Base-by-base conservation (phyloP, 1,140 invertebrate genomes). In the Temnothorax longispinosus region DNA sequence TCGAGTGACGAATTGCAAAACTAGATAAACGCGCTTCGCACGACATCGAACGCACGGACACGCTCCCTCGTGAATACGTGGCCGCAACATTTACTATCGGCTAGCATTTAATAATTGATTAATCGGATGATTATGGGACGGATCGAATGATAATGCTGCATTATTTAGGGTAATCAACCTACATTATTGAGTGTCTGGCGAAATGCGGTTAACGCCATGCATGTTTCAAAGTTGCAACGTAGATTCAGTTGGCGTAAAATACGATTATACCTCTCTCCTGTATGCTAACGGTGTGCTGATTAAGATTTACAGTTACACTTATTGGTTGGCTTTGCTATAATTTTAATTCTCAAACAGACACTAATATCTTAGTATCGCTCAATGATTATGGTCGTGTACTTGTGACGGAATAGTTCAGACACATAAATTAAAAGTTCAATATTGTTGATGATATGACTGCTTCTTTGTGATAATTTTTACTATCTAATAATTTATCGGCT, bases 121-220 rank as follows among this genome's bases (percentile, higher is more conserved):
- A 92, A 89, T 91, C 85, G 85, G 75, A 92, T 92, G 84, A 92
- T 92, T 87, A 88, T 80, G 52, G 64, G 72, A 78, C 27, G 62
- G 64, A 86, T 89, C 82, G 62, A 90, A 90, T 89, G 89, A 91
- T 91, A 88, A 89, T 89, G 85, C 86, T 88, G 87, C 86, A 91
- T 92, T 87, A 92, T 91, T 91, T 75, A 88, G 77, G 47, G 65
- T 84, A 87, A 92, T 90, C 82, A 60, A 87, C 13, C 65, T 88
- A 65, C 65, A 88, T 92, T 91, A 92, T 91, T 89, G 72, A 91
- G 84, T 75, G 76, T 58, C 64, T 41, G 54, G 52, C 60, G 21
- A 91, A 90, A 90, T 71, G 32, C 52, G 72, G 56, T 84, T 86
- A 80, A 74, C 62, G 41, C 47, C 27, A 54, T 72, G 78, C 52